Base-by-base conservation (phyloP, 1,140 invertebrate genomes). In the Lerema accius region DNA sequence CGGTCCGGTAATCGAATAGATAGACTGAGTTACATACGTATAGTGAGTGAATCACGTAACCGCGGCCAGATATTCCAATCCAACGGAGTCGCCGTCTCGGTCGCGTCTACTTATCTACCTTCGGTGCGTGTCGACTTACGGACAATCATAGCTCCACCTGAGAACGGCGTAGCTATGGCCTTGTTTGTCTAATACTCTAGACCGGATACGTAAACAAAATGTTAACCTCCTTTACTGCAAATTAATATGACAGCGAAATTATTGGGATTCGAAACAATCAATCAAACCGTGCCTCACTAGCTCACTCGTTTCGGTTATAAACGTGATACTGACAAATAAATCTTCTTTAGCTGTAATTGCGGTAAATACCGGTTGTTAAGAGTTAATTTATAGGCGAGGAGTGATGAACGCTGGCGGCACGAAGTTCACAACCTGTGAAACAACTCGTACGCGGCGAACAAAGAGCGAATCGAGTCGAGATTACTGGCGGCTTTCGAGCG, bases 341-440 rank as follows among this genome's bases (percentile, higher is more conserved):
- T 37, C 35, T 37, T 37, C 28, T 32, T 32, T 37, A 37, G 35
- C 10, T 37, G 35, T 11, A 37, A 37, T 11, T 37, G 35, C n/a
- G 10, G n/a, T 11, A 37, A 37, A 37, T 0, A 11, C 35, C n/a
- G 35, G 32, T 37, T 37, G n/a, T 14, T 23, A 14, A 48, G 17
- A 17, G 28, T 46, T 59, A 46, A 60, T 26, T 61, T 74, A 73
- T 73, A 64, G 66, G 23, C 53, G 56, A 49, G 15, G 17, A 40
- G 45, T 40, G 42, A 46, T 69, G 63, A 67, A 64, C 69, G 67
- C 71, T 67, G 64, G 56, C 67, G 70, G 67, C 64, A 70, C 70
- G 78, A 82, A 84, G 69, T 84, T 83, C 82, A 73, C 70, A 76
- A 78, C 64, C 72, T 78, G 68, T 79, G 81, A 77, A 84, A 80